phyloP scores from a whole-genome alignment of 2,888 invertebrate genomes.

The Phania funesta region DNA sequence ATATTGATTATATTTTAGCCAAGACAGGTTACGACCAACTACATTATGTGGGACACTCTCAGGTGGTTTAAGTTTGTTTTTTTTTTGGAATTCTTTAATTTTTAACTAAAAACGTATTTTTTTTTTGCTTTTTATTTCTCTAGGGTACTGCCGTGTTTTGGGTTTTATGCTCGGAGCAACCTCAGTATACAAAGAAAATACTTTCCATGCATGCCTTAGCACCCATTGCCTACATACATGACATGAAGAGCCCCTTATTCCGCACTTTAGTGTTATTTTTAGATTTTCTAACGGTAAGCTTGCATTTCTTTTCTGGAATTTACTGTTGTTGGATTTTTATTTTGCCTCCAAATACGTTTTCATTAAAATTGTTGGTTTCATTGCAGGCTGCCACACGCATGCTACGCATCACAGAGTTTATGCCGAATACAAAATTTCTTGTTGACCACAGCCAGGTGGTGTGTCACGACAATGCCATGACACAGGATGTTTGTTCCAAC shows the following conservation, averaged over 20 bases:
- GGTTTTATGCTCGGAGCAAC: constrained; percentile 81
- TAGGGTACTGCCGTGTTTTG: constrained; percentile 83
- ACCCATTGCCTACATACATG: constrained; percentile 82
- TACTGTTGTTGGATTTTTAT: not conserved
- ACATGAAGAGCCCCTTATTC: constrained; percentile 81
- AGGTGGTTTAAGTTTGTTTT: constrained; percentile 76
- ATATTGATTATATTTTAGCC: constrained; percentile 87
- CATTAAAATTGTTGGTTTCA: not conserved
- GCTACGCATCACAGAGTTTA: constrained; percentile 79
- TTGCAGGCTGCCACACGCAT: constrained; percentile 78
- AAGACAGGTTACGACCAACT: constrained; percentile 84
- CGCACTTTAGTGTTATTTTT: constrained; percentile 77
- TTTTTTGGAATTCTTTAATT: not conserved
- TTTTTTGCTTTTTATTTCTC: not conserved
- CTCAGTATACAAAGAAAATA: constrained; percentile 82
- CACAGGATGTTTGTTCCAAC: constrained; percentile 83
- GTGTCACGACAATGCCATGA: constrained; percentile 81
- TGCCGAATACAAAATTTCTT: constrained; percentile 79
- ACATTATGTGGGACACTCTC: constrained; percentile 91
- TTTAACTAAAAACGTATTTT: not conserved
- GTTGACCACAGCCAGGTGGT: constrained; percentile 79
- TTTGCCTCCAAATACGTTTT: constrained; percentile 8
- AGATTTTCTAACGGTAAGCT: constrained; percentile 78
- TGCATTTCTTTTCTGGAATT: not conserved
- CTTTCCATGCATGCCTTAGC: constrained; percentile 82